Evolutionary conservation across 2,113 vertebrate species (phyloP).

Genomic region (Mionectes macconnelli): DNA sequence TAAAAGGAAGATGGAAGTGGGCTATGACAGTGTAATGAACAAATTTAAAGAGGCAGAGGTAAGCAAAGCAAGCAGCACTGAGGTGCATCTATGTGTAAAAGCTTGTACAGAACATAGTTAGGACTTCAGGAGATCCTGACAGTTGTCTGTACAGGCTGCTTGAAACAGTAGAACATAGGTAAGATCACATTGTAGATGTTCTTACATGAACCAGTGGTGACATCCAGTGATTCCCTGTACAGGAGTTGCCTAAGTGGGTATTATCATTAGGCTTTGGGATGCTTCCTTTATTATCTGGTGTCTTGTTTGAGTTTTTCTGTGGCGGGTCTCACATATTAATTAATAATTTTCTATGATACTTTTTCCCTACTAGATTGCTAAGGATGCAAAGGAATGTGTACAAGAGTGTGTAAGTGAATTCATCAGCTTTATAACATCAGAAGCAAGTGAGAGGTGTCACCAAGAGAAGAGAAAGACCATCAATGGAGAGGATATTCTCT

Average conservation of each 20-base stretch:
- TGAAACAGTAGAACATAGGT: background rate
- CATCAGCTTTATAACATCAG: constrained; percentile 98
- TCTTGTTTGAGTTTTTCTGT: background rate
- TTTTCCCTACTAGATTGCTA: constrained; percentile 85
- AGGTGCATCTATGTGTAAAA: background rate
- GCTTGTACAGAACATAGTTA: background rate
- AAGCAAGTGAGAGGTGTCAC: constrained; percentile 96
- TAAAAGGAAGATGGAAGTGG: background rate
- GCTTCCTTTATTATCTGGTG: background rate
- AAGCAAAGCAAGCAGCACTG: background rate
- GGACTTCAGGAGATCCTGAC: background rate
- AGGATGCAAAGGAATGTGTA: constrained; percentile 98
- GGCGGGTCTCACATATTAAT: background rate
- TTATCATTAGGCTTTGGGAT: background rate
- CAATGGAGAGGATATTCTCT: constrained; percentile 98
- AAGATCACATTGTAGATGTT: background rate
- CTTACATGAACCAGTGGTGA: background rate
- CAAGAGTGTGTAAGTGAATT: constrained; percentile 99
- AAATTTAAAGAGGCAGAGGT: background rate
- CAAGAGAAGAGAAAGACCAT: constrained; percentile 99
- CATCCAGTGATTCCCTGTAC: background rate
- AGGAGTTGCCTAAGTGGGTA: background rate
- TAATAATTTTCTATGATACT: background rate
- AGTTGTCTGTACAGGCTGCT: background rate
- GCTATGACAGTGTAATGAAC: background rate